Conservation (phyloP, 2,797 vertebrate genomes). For the Hemibagrus guttatus region DNA sequence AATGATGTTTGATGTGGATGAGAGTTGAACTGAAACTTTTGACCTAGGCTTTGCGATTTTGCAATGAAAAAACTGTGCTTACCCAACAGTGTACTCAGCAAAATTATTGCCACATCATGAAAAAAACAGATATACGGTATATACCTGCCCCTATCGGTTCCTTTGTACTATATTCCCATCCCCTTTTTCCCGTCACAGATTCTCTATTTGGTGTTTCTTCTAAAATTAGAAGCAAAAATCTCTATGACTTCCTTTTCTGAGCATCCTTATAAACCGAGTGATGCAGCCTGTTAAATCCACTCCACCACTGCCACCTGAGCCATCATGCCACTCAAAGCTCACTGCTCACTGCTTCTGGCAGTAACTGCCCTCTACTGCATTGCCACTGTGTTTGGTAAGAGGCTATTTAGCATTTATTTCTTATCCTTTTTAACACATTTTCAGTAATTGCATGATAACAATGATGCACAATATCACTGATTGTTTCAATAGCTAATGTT, state of each 20-base stretch:
- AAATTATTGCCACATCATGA: background rate
- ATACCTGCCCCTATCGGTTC: background rate
- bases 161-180: background rate
- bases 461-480: background rate
- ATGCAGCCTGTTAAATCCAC: background rate
- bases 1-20: background rate
- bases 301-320: conserved; percentile 22
- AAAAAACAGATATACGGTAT: background rate
- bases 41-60: too few relatives aligned
- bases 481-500: too few relatives aligned
- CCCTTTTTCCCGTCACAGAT: conserved; percentile 1
- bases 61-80: background rate
- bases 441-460: background rate
- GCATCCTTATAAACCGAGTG: conserved; percentile 26
- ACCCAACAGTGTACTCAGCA: background rate
- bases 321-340: conserved; percentile 47
- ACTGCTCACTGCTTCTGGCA: conserved; percentile 49
- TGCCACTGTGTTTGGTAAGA: conserved; percentile 51
- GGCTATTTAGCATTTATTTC: conserved; percentile 16
- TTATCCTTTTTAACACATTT: background rate
- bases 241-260: conserved; percentile 7
- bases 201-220: conserved; percentile 13
- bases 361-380: conserved; percentile 58
- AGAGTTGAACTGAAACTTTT: too few relatives aligned
- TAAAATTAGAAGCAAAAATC: background rate